Percentiles rank a stretch among this genome's conserved stretches.
Evolutionary conservation across 1,140 invertebrate species (phyloP).

Genomic region (Cherax quadricarinatus): DNA sequence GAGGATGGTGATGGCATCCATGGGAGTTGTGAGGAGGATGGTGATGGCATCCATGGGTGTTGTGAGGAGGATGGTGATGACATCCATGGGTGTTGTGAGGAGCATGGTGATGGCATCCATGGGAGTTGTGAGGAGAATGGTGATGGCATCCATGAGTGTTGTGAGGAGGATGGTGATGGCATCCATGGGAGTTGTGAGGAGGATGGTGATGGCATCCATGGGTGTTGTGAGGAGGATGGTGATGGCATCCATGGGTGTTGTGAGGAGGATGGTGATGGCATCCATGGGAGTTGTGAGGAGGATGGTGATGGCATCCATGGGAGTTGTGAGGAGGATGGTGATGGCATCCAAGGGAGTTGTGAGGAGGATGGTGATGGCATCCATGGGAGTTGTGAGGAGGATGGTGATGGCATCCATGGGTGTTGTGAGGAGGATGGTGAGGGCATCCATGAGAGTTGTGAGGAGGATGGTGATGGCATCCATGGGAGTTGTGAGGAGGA

Average conservation of each 20-base stretch:
- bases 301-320: background rate
- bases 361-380: no score
- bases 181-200: background rate
- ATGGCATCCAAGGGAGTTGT: background rate
- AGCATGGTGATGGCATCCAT: no score
- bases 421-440: no score
- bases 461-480: no score
- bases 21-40: background rate
- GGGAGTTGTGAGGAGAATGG: background rate
- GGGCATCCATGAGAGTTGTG: background rate
- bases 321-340: background rate
- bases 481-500: background rate
- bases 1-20: no score
- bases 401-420: background rate
- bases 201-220: no score
- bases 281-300: background rate
- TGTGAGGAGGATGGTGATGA: no score
- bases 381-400: background rate
- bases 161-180: no score
- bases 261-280: no score
- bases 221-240: background rate
- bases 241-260: background rate
- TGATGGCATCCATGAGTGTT: background rate
- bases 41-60: background rate
- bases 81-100: background rate